Base-by-base conservation (phyloP, 1,140 invertebrate genomes). In the Vollenhovia emeryi region DNA sequence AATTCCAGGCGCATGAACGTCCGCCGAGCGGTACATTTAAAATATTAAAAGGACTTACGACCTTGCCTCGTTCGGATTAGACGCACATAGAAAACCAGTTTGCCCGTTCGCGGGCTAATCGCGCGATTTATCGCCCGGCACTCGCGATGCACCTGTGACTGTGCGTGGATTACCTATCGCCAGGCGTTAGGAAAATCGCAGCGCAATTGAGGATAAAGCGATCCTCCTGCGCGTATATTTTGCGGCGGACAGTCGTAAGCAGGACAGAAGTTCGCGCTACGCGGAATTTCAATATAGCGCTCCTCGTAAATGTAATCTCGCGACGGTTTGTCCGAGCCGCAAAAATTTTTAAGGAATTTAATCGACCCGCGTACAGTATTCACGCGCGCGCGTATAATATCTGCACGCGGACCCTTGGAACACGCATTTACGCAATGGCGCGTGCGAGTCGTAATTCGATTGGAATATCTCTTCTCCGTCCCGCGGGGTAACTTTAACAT, bases 41-140 rank as follows among this genome's bases (percentile, higher is more conserved):
- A 89, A 85, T 89, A 89, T 89, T 89, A 88, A 89, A 88, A 76
- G 48, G 87, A 86, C 87, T 89, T 88, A 88, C 66, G 87, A 73
- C 71, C 59, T 76, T 55, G 75, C 62, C 24, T 33, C 69, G 62
- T 75, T 86, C 30, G 45, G 68, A 87, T 78, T 75, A 68, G 87
- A 82, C 76, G 60, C 50, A 59, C 84, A 48, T 78, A 36, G 86
- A 76, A 88, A 88, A 88, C 87, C 86, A 86, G 83, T 88, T 71
- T 84, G 83, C 24, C 52, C 50, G 66, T 83, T 68, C 82, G 52
- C 59, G 84, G 36, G 83, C 74, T 89, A 86, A 89, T 89, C 75
- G 73, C 71, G 40, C 87, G 87, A 89, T 89, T 89, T 88, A 87
- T 89, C 79, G 76, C 76, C n/a, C 75, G 76, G 76, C 59, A 78